phyloP scores from a whole-genome alignment of 2,888 invertebrate species.

The Standfussiana lucernea region DNA sequence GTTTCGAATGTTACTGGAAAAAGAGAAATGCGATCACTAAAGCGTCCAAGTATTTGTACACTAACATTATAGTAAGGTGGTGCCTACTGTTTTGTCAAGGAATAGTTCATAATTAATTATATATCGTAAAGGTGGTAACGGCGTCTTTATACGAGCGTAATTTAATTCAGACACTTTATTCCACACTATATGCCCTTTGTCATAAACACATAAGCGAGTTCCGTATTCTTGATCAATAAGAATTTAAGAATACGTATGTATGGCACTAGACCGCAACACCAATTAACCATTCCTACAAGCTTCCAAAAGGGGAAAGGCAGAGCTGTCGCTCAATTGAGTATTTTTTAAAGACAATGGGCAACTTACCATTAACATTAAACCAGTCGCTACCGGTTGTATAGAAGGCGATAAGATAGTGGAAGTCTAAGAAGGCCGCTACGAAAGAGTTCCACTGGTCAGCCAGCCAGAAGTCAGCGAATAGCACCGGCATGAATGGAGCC shows the following conservation, averaged over 20 bases:
- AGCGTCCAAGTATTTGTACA: not conserved
- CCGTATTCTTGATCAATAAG: not conserved
- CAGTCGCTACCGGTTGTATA: constrained; percentile 95
- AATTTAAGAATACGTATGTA: not conserved
- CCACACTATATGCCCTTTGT: not conserved
- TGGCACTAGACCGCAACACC: not conserved
- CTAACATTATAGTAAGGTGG: not conserved
- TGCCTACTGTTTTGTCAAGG: no score
- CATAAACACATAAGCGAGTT: not conserved
- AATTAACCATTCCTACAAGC: not conserved
- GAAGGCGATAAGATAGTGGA: constrained; percentile 98
- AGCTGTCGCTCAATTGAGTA: not conserved
- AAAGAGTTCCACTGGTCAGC: constrained; percentile 99
- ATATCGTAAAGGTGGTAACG: not conserved
- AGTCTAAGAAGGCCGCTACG: constrained; percentile 96
- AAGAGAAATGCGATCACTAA: not conserved
- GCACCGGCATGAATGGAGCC: constrained; percentile 98
- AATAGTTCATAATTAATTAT: not conserved
- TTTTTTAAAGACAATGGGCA: not conserved
- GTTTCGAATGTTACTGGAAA: constrained; percentile 89
- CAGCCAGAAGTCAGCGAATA: constrained; percentile 99
- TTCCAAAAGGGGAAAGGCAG: not conserved
- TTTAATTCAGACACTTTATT: not conserved
- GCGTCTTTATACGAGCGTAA: not conserved
- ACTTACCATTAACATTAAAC: constrained; percentile 91